phyloP scores from a whole-genome alignment of 2,797 vertebrate genomes.

The Enteromius treurensis region DNA sequence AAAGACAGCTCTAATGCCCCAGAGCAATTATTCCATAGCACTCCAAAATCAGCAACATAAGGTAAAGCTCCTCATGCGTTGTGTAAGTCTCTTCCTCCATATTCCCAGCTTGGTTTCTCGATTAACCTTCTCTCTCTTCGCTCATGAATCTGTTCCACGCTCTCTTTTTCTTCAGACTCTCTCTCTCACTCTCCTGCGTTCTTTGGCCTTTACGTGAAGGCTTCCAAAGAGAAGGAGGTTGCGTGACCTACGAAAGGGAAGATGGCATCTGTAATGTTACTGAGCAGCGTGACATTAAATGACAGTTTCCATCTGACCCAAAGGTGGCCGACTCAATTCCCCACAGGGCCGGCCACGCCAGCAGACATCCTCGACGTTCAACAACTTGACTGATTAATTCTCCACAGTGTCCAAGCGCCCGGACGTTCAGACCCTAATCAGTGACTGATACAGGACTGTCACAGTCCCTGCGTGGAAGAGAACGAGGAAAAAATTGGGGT shows the following conservation, averaged over 20 bases:
- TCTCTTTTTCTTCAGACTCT: background rate
- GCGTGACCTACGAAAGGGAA: slow-evolving; percentile 36
- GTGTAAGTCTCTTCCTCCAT: slow-evolving; percentile 4
- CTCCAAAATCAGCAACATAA: slow-evolving; percentile 21
- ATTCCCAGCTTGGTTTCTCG: slow-evolving; percentile 20
- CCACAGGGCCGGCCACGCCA: slow-evolving; percentile 31
- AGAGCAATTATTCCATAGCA: slow-evolving; percentile 23
- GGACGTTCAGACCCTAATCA: slow-evolving; percentile 57
- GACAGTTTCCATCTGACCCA: slow-evolving; percentile 58
- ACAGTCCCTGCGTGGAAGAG: slow-evolving; percentile 17
- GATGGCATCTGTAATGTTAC: slow-evolving; percentile 56
- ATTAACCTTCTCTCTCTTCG: slow-evolving; percentile 24
- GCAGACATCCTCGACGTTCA: slow-evolving; percentile 34
- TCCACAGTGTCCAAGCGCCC: slow-evolving; percentile 45
- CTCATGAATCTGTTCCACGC: background rate
- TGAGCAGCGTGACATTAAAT: slow-evolving; percentile 56
- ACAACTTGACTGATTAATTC: slow-evolving; percentile 58
- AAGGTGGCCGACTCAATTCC: slow-evolving; percentile 54
- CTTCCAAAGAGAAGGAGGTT: slow-evolving; percentile 47
- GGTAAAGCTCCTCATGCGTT: background rate
- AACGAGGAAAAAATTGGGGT: slow-evolving; percentile 29
- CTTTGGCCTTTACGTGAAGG: slow-evolving; percentile 53
- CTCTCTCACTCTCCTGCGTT: background rate
- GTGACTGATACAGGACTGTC: slow-evolving; percentile 46
- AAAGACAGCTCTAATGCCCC: slow-evolving; percentile 32